phyloP scores from a whole-genome alignment of 2,113 vertebrate genomes.

The Heteronetta atricapilla region DNA sequence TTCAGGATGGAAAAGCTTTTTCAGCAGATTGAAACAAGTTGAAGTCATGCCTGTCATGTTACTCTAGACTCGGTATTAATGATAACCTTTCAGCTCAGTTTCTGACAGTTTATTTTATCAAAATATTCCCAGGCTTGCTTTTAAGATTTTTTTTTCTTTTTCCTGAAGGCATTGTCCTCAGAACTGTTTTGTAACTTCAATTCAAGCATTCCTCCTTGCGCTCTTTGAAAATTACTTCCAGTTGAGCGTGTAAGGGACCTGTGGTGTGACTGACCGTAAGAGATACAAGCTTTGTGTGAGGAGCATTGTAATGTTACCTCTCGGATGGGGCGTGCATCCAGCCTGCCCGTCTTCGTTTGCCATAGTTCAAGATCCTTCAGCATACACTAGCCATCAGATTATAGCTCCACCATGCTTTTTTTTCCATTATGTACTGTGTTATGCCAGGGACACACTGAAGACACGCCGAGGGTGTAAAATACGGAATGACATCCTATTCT shows the following conservation, averaged over 20 bases:
- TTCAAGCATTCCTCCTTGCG: neutral
- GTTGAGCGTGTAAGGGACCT: neutral
- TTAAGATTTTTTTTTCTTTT: neutral
- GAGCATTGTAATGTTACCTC: neutral
- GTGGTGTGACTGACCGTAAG: neutral
- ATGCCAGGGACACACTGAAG: neutral
- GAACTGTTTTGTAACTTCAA: neutral
- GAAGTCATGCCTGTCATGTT: neutral
- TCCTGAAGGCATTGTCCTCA: neutral
- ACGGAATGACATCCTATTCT: neutral
- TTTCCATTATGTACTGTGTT: neutral
- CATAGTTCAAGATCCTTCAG: neutral
- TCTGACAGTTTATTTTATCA: neutral
- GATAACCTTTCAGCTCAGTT: neutral
- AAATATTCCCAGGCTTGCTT: neutral
- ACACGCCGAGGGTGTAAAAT: neutral
- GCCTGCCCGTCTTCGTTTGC: neutral
- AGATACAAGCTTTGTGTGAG: neutral
- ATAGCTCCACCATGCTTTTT: neutral
- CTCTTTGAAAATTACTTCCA: neutral
- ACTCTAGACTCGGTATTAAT: neutral
- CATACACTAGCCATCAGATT: neutral
- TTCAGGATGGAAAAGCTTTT: neutral
- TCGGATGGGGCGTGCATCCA: fast-evolving
- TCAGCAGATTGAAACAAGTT: neutral